Evolutionary conservation across 2,888 invertebrate genomes (phyloP).

Genomic region (Spisula solida): DNA sequence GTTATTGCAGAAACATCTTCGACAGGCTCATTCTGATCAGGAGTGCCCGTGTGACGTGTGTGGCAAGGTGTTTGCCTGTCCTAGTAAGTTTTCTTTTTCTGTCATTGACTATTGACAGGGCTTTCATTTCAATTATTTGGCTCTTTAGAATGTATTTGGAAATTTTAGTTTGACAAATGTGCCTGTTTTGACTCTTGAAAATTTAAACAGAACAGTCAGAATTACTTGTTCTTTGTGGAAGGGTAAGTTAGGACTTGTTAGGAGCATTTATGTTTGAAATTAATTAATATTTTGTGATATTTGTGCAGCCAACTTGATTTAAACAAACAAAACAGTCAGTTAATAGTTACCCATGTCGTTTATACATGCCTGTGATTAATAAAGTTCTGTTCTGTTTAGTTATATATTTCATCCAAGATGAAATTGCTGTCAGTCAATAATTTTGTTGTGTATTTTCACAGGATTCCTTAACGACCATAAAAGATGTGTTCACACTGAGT

Average conservation of each 20-base stretch:
- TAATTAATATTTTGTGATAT: not conserved
- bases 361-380: no score
- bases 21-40: constrained; percentile 38
- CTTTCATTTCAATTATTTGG: no score
- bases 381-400: no score
- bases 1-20: constrained; percentile 38
- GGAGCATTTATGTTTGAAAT: not conserved
- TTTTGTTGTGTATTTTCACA: not conserved
- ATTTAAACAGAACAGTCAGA: no score
- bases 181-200: no score
- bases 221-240: no score
- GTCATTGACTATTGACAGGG: not conserved
- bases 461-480: constrained; percentile 42
- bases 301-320: not conserved
- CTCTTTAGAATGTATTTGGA: no score
- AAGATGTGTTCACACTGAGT: constrained; percentile 41
- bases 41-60: constrained; percentile 29
- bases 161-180: no score
- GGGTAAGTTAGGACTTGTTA: no score
- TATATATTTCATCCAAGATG: no score
- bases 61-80: constrained; percentile 28
- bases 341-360: no score
- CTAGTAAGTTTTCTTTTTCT: constrained; percentile 22
- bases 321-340: not conserved
- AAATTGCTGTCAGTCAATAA: no score